Base-by-base conservation (phyloP, 2,888 invertebrate species). In the Plebejus argus region DNA sequence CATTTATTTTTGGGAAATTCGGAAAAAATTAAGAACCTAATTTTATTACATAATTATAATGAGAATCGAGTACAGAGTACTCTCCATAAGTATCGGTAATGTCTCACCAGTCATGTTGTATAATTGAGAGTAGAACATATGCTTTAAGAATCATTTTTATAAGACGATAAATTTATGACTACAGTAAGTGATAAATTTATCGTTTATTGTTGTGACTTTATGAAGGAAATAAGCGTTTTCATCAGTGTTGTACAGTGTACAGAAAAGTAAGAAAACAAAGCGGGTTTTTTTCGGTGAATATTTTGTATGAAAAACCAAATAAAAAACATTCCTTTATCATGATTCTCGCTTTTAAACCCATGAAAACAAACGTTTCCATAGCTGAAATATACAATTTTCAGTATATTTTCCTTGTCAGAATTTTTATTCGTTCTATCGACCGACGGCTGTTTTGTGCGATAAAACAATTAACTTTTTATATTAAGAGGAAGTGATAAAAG, bases 381-480 rank as follows among this genome's bases (percentile, higher is more conserved):
- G 23, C 61, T 66, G 28, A 15, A 28, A 28, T 15, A 12, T 66
- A 66, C 61, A 66, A 66, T 66, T 66, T 66, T 66, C 61, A 23
- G 12, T 66, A 66, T 28, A 66, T 23, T 66, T 66, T 66, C 61
- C 61, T 58, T 23, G 23, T 66, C 28, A 66, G 12, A 23, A 23
- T 28, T 66, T 66, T 66, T 15, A 18, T 66, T 33, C 28, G 0
- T 53, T 49, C 12, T 15, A 45, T 20, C 28, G 45, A 72, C 6
- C n/a, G 15, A 5, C 6, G 49, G 20, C 12, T 72, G 23, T 5
- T 23, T 74, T 49, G n/a, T 23, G 23, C 8, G 23, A 74, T 74
- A 74, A 53, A 74, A 53, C 72, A 72, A 39, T 72, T 72, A 66
- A 28, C 28, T 28, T 66, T 66, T 33, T 33, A 66, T 66, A 66